These are phyloP conservation scores for Xestobium rufovillosum DNA, from an alignment of 2,888 invertebrate genomes.

Conservation along the genomic window DNA sequence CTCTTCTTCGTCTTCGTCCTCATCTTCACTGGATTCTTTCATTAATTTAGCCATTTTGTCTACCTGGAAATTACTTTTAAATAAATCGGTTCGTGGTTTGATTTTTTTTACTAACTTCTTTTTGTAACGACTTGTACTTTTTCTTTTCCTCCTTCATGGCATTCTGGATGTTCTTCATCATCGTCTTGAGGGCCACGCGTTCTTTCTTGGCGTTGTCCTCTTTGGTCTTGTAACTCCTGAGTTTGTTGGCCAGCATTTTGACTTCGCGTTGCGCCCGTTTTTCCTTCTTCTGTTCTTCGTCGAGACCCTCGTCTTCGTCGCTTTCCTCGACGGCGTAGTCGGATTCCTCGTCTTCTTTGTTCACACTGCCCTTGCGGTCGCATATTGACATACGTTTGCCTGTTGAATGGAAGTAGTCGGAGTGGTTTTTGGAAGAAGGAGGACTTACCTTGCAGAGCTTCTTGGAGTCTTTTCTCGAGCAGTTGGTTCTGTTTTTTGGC, in stretches of 20 bases:
- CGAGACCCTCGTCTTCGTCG: conserved; percentile 57
- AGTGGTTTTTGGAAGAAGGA: too few relatives aligned
- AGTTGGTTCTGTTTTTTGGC: conserved; percentile 67
- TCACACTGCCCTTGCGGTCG: conserved; percentile 45
- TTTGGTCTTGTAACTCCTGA: conserved; percentile 54
- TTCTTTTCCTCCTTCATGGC: conserved; percentile 72
- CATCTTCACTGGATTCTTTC: conserved; percentile 70
- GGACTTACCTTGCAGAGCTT: conserved; percentile 46
- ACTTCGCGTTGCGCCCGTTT: conserved; percentile 59
- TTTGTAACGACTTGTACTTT: conserved; percentile 74
- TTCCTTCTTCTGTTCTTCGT: conserved; percentile 56
- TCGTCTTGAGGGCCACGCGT: conserved; percentile 66
- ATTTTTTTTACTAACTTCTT: conserved; percentile 66
- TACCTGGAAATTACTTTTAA: conserved; percentile 48
- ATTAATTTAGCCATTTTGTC: conserved; percentile 86
- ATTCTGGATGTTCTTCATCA: conserved; percentile 73
- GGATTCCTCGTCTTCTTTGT: conserved; percentile 48
- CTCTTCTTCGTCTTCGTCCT: conserved; percentile 46
- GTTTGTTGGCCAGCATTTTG: conserved; percentile 53
- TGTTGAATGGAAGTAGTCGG: conserved; percentile 13
- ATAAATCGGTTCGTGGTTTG: neutral
- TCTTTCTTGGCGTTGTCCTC: conserved; percentile 69
- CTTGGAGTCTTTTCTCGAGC: conserved; percentile 69
- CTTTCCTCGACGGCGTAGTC: conserved; percentile 50
- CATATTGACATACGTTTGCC: conserved; percentile 33